These are phyloP conservation scores for Mionectes olivaceus DNA, from an alignment of 2,797 vertebrate species.

Conservation along the genomic window DNA sequence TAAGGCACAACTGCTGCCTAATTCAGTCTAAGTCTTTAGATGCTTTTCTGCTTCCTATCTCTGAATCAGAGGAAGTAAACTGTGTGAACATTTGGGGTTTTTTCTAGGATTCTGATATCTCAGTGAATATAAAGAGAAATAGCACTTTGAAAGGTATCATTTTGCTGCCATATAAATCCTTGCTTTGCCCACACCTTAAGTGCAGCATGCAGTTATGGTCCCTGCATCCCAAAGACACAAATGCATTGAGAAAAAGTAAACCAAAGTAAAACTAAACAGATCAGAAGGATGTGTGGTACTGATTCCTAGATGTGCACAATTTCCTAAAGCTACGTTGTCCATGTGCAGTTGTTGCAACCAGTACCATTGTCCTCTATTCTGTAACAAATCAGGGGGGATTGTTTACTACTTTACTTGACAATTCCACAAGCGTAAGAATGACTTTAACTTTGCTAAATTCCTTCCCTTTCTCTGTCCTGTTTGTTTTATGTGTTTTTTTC, in stretches of 20 bases:
- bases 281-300: not conserved
- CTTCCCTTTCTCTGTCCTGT: not conserved
- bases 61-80: not conserved
- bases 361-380: not conserved
- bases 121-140: not conserved
- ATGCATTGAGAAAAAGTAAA: not conserved
- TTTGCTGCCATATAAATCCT: not conserved
- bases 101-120: not conserved
- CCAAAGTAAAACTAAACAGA: not conserved
- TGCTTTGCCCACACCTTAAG: not conserved
- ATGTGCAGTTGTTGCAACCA: not conserved
- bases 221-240: not conserved
- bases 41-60: not conserved
- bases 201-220: not conserved
- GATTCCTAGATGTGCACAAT: not conserved
- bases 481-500: not conserved
- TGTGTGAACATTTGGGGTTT: not conserved
- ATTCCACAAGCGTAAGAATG: not conserved
- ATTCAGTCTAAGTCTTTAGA: not conserved
- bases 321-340: not conserved
- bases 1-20: not conserved
- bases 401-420: not conserved
- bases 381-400: not conserved
- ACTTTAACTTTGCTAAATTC: not conserved
- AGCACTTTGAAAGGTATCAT: not conserved